Evolutionary conservation across 2,797 vertebrate genomes (phyloP).

Genomic region (Manis pentadactyla): DNA sequence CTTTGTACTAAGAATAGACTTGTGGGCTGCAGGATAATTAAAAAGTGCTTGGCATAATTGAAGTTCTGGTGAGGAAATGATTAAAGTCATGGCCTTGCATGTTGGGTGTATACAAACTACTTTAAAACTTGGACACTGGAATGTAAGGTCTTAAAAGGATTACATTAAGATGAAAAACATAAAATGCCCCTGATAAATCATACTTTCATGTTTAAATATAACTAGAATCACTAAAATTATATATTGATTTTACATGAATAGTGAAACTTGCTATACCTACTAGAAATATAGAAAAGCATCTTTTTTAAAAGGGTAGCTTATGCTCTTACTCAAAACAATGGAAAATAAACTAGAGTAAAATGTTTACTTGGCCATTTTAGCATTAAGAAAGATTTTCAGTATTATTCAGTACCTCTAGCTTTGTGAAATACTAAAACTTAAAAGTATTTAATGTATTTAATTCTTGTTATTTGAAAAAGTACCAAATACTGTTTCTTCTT

Average conservation of each 20-base stretch:
- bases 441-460: not conserved
- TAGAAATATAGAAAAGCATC: constrained; percentile 40
- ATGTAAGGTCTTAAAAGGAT: constrained; percentile 72
- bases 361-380: not conserved
- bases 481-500: not conserved
- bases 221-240: constrained; percentile 45
- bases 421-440: not conserved
- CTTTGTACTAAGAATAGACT: constrained; percentile 86
- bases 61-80: constrained; percentile 79
- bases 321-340: constrained; percentile 31
- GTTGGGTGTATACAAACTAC: constrained; percentile 81
- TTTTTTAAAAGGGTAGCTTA: constrained; percentile 46
- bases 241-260: not conserved
- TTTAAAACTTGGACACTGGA: constrained; percentile 83
- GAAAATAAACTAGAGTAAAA: constrained; percentile 26
- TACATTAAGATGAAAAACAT: constrained; percentile 68
- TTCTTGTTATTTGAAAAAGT: not conserved
- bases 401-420: constrained; percentile 23
- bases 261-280: constrained; percentile 8
- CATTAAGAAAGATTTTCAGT: not conserved
- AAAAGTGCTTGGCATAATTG: constrained; percentile 81
- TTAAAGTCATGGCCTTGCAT: constrained; percentile 79
- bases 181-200: constrained; percentile 62
- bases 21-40: constrained; percentile 87
- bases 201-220: constrained; percentile 68